Evolutionary conservation across 1,140 invertebrate genomes (phyloP), one percentile per base, ranked within the genome.

Genomic region (Drosophila ercepeae): DNA sequence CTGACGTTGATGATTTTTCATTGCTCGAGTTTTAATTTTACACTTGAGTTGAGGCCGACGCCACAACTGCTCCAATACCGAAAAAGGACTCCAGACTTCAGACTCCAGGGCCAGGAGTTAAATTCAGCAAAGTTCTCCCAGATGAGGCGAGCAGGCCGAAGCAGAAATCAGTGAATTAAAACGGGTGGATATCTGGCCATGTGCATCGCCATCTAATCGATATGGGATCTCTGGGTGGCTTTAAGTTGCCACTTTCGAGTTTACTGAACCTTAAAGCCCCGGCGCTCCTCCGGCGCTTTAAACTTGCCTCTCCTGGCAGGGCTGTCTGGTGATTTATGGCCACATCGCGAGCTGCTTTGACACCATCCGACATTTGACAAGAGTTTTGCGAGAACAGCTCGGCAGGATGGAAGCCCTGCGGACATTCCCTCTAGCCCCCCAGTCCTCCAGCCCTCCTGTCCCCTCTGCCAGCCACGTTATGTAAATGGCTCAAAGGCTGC

Each of bases 11-110:
- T 90, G 89, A 90, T 90, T 89, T 90, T 90, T 90, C 84, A 90
- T 89, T 90, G 89, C 89, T 89, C 72, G 78, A 83, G 83, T 90
- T 90, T 90, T 90, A 90, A 90, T 90, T 90, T 90, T 86, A 90
- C 89, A 90, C 89, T 89, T 83, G 83, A 90, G 89, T 86, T 86
- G 89, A 86, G 71, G 25, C 53, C 65, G 58, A 72, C 58, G 58
- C 65, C 75, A 42, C 41, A 69, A 48, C 46, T 36, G 27, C 51
- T 64, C 19, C 45, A 61, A 41, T 16, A 11, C 21, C 4, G 36
- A 53, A 74, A 29, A 13, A 36, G 19, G 6, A 23, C 34, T n/a
- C n/a, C 41, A 23, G 6, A 23, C 34, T n/a, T n/a, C 14, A 7
- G 41, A 16, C n/a, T 23, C 13, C n/a, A 8, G 39, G 39, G 60